These are phyloP conservation scores for Myzus persicae DNA, from an alignment of 1,140 invertebrate genomes.

Conservation along the genomic window DNA sequence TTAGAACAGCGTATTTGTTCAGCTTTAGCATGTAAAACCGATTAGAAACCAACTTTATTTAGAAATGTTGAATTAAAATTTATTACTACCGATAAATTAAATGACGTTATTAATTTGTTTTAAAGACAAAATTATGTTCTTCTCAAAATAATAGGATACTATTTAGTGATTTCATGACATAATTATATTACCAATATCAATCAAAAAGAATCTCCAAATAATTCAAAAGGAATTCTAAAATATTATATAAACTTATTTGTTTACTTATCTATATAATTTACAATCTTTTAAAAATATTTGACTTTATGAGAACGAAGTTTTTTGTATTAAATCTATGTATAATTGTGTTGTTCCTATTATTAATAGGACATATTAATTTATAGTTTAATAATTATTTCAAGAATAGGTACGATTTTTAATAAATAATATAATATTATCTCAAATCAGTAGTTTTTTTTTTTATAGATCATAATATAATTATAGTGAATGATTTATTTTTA, in stretches of 20 bases:
- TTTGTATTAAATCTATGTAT: neutral
- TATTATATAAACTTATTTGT: neutral
- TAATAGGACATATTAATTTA: neutral
- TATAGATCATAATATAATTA: neutral
- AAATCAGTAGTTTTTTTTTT: neutral
- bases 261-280: no score
- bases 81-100: neutral
- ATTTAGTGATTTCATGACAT: neutral
- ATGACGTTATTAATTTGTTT: neutral
- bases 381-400: neutral
- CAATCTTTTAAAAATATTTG: neutral
- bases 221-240: neutral
- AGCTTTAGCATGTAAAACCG: slow-evolving; percentile 61
- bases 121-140: neutral
- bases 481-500: neutral
- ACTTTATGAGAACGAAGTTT: neutral
- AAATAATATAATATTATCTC: neutral
- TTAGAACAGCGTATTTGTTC: slow-evolving; percentile 63
- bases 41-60: slow-evolving; percentile 22
- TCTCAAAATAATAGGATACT: neutral
- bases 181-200: neutral
- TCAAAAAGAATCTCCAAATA: neutral
- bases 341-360: neutral
- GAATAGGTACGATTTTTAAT: neutral
- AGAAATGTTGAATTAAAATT: neutral